A percentile compares a stretch with the other conserved stretches of the same genome.
Evolutionary conservation across 2,113 vertebrate species (phyloP).

Genomic region (Monopterus albus): DNA sequence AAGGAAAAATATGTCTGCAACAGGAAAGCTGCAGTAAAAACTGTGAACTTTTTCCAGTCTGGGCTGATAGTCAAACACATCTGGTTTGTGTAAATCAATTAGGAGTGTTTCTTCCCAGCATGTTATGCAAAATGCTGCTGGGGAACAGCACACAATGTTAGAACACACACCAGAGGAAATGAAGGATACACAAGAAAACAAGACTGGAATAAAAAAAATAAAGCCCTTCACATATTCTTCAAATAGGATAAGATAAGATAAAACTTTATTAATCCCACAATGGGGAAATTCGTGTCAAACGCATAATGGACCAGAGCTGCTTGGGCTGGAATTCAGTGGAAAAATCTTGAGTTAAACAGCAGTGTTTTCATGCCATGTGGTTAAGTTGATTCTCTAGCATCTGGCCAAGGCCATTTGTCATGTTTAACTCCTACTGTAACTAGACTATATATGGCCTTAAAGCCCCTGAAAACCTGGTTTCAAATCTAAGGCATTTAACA

Average conservation of each 20-base stretch:
- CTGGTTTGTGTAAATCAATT: conserved; percentile 60
- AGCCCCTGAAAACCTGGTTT: background rate
- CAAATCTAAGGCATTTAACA: no score
- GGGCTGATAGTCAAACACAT: conserved; percentile 50
- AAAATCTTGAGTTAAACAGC: no score
- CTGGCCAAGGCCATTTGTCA: conserved; percentile 19
- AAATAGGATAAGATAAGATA: background rate
- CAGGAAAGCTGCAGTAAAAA: conserved; percentile 21
- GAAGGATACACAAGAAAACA: conserved; percentile 6
- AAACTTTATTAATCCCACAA: no score
- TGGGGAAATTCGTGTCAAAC: no score
- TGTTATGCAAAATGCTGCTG: conserved; percentile 25
- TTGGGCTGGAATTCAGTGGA: conserved; percentile 14
- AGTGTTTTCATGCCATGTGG: background rate
- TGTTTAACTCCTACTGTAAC: background rate
- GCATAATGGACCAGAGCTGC: background rate
- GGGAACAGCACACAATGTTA: conserved; percentile 27
- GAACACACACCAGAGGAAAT: conserved; percentile 12
- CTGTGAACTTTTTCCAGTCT: conserved; percentile 11
- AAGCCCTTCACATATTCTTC: background rate
- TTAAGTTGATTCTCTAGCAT: background rate
- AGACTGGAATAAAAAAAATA: background rate
- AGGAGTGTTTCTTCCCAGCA: background rate
- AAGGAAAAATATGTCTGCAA: conserved; percentile 13
- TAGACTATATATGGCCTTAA: background rate